Conservation (phyloP, 2,113 vertebrate genomes). For the Donacobius atricapilla region DNA sequence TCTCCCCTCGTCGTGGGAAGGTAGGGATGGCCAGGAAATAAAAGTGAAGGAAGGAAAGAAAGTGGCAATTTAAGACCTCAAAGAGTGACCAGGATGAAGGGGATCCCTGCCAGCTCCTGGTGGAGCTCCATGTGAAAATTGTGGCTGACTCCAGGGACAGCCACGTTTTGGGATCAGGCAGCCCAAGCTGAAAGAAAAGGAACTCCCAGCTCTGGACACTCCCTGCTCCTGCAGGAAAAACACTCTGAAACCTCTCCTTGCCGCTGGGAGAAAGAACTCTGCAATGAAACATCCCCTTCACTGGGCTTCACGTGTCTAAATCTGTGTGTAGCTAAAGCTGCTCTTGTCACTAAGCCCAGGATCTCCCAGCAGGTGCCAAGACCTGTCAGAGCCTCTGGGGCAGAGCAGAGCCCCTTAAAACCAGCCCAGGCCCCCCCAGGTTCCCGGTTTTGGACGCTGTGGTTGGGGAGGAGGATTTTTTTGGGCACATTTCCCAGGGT, state of each 20-base stretch:
- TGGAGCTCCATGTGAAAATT: background rate
- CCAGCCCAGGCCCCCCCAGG: rapidly evolving
- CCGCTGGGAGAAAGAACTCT: background rate
- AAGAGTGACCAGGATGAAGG: rapidly evolving
- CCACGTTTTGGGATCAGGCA: background rate
- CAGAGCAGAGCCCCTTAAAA: background rate
- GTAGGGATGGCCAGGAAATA: rapidly evolving
- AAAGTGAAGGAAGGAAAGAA: background rate
- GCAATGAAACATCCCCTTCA: background rate
- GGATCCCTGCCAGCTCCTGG: background rate
- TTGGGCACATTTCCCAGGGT: background rate
- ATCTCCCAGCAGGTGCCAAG: background rate
- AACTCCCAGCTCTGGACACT: background rate
- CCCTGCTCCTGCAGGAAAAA: rapidly evolving
- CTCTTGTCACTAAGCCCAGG: background rate
- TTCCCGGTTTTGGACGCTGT: background rate
- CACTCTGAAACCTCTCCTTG: background rate
- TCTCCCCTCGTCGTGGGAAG: rapidly evolving
- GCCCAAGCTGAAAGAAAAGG: rapidly evolving
- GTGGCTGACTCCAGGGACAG: no score
- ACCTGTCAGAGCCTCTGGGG: background rate
- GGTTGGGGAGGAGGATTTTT: background rate
- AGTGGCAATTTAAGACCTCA: background rate
- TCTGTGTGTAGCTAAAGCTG: background rate
- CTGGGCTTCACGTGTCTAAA: background rate